A percentile compares a stretch with the other conserved stretches of the same genome.
Conservation (phyloP, 2,888 invertebrate species). For the Megalurothrips usitatus region DNA sequence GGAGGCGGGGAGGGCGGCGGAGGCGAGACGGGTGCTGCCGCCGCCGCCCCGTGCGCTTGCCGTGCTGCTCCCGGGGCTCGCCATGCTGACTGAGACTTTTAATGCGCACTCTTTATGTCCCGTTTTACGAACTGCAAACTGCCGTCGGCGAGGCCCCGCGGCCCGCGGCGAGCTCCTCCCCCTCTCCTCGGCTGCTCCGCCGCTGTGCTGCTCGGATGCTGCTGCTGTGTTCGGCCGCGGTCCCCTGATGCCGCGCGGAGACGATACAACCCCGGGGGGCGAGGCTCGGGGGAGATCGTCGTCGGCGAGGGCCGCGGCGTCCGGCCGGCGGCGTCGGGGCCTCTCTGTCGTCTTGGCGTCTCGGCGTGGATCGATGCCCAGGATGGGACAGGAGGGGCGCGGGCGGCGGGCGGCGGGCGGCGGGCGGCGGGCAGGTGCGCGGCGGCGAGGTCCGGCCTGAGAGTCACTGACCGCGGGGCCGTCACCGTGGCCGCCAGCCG, state of each 20-base stretch:
- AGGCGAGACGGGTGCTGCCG: not conserved
- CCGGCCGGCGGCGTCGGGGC: too few species aligned
- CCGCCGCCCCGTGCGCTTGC: not conserved
- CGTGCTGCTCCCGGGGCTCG: not conserved
- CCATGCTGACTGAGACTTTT: slow-evolving; percentile 11
- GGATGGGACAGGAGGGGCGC: too few species aligned
- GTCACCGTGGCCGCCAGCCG: too few species aligned
- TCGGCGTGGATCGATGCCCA: too few species aligned
- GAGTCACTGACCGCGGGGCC: too few species aligned
- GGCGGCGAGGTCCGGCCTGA: too few species aligned
- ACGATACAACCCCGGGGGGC: not conserved
- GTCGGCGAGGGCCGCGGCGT: too few species aligned
- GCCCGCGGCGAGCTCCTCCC: not conserved
- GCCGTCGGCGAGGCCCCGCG: slow-evolving; percentile 4
- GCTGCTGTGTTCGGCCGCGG: too few species aligned
- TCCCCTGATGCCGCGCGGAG: not conserved
- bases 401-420: too few species aligned
- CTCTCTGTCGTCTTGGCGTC: too few species aligned
- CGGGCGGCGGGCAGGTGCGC: too few species aligned
- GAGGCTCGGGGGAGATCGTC: not conserved
- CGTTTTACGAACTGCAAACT: slow-evolving; percentile 21
- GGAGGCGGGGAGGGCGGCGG: not conserved
- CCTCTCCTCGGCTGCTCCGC: not conserved
- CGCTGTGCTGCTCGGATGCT: not conserved
- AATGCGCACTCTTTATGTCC: not conserved